Percentiles rank a stretch among this genome's conserved stretches.
Conservation (phyloP, 2,888 invertebrate genomes). For the Hemicrepidius hirtus region DNA sequence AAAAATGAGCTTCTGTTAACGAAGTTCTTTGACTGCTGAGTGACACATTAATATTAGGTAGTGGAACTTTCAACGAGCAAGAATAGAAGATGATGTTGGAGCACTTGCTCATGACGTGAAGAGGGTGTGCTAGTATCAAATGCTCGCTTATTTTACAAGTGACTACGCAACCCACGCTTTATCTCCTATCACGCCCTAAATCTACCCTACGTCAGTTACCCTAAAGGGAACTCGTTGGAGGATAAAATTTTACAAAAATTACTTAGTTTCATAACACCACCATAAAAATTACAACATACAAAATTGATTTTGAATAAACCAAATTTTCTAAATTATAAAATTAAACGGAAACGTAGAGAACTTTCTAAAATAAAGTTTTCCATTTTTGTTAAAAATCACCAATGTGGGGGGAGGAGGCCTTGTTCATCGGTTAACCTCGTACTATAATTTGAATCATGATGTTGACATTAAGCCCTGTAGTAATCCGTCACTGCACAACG, state of each 20-base stretch:
- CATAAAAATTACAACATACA: too few species aligned
- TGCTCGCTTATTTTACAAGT: constrained; percentile 49
- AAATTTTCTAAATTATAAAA: too few species aligned
- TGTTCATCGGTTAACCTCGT: constrained; percentile 63
- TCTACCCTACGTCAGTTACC: constrained; percentile 1
- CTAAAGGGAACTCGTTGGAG: neutral
- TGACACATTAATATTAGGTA: constrained; percentile 29
- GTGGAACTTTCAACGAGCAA: constrained; percentile 48
- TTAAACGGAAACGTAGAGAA: neutral
- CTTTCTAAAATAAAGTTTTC: neutral
- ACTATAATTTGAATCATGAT: constrained; percentile 71
- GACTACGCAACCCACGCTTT: constrained; percentile 9
- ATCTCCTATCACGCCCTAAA: neutral
- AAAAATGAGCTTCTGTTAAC: constrained; percentile 14
- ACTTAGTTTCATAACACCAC: too few species aligned
- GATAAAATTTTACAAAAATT: too few species aligned
- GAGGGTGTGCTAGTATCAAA: constrained; percentile 47
- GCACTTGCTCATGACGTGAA: constrained; percentile 53
- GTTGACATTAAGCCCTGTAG: constrained; percentile 71
- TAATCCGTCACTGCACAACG: constrained; percentile 70
- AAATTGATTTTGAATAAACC: too few species aligned
- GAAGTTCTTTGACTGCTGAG: constrained; percentile 16
- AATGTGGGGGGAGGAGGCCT: constrained; percentile 1
- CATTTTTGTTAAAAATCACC: neutral
- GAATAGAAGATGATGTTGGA: constrained; percentile 49